phyloP scores from a whole-genome alignment of 92 coral and sea anemone species.

The Epizoanthus stellaris region DNA sequence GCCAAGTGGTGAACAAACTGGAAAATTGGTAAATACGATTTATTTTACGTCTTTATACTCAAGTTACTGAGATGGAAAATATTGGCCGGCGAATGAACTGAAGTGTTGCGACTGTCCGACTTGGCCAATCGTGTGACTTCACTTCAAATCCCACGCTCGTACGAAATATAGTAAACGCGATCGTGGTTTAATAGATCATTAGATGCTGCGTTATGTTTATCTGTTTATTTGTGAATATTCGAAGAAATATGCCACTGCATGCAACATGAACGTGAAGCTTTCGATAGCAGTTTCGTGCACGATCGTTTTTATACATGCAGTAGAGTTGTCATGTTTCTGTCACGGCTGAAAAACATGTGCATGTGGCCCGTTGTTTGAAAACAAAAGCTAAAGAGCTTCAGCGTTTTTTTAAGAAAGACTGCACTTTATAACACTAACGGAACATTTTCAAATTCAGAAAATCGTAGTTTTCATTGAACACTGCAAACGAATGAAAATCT shows the following conservation, averaged over 20 bases:
- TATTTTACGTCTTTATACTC: neutral
- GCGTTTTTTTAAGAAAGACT: too few species aligned
- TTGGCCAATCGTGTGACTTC: slow-evolving; percentile 11
- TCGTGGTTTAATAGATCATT: neutral
- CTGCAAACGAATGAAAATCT: too few species aligned
- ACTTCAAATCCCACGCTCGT: neutral
- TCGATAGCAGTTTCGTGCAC: neutral
- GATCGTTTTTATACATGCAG: neutral
- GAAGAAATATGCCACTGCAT: neutral
- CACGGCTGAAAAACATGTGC: neutral
- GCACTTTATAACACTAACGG: too few species aligned
- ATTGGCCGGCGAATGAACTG: neutral
- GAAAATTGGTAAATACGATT: slow-evolving; percentile 11
- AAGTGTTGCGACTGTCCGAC: neutral
- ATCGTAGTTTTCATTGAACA: too few species aligned
- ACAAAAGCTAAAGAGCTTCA: neutral
- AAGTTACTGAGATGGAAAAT: neutral
- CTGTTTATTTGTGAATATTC: neutral
- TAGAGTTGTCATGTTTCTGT: slow-evolving; percentile 8
- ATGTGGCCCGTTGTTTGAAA: slow-evolving; percentile 11
- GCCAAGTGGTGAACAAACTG: neutral
- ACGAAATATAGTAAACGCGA: neutral
- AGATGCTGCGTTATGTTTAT: neutral
- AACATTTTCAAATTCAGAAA: too few species aligned
- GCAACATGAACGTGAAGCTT: neutral